These are phyloP conservation scores for Lepidochrysops patricia DNA, from an alignment of 2,888 invertebrate species.

Conservation along the genomic window DNA sequence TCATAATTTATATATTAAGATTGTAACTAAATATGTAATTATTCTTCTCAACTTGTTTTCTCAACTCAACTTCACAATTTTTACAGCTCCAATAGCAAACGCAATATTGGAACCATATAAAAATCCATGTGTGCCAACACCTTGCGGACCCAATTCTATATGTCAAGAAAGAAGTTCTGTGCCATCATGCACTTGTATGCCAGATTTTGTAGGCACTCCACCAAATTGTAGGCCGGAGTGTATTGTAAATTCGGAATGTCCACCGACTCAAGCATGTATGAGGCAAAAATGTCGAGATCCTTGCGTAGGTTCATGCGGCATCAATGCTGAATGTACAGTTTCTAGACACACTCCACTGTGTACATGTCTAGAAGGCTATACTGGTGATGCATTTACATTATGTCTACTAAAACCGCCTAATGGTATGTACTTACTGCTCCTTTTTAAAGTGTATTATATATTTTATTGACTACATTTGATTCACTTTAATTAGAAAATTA, in stretches of 20 bases:
- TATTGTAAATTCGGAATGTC: slow-evolving; percentile 80
- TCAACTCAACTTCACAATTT: slow-evolving; percentile 8
- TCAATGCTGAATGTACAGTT: slow-evolving; percentile 76
- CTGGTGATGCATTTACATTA: slow-evolving; percentile 78
- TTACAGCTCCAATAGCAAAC: slow-evolving; percentile 62
- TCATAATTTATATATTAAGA: slow-evolving; percentile 10
- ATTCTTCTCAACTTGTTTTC: background rate
- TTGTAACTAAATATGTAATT: background rate
- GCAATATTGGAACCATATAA: slow-evolving; percentile 60
- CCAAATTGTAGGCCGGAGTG: slow-evolving; percentile 82
- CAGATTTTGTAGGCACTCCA: slow-evolving; percentile 76
- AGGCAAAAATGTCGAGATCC: slow-evolving; percentile 82
- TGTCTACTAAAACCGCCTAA: slow-evolving; percentile 58
- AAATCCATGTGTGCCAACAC: slow-evolving; percentile 76
- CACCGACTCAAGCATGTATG: slow-evolving; percentile 79
- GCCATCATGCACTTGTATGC: slow-evolving; percentile 78
- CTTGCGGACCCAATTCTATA: slow-evolving; percentile 81
- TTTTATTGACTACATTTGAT: background rate
- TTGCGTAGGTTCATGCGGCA: slow-evolving; percentile 81
- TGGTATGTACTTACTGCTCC: slow-evolving; percentile 37
- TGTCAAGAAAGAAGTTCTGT: slow-evolving; percentile 74
- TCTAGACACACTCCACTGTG: slow-evolving; percentile 84
- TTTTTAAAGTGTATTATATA: background rate
- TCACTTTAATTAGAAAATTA: background rate
- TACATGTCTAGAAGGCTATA: slow-evolving; percentile 79